Evolutionary conservation across 2,888 invertebrate species (phyloP), one percentile per base, ranked within the genome.

Genomic region (Lepidocyrtinus sp.): DNA sequence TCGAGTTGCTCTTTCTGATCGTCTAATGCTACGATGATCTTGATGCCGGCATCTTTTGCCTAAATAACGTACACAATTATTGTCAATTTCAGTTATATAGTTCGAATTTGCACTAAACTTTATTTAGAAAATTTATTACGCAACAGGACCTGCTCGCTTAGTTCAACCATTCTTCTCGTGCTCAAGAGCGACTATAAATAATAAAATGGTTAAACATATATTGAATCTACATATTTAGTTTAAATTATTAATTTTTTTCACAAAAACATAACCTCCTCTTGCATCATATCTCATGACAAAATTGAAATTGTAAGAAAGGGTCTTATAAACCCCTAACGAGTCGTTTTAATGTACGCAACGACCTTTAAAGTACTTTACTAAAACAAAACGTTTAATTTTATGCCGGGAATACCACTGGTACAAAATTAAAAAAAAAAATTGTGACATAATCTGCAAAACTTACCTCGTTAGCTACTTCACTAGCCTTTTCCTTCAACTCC

Each of bases 1-100:
- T 82, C 82, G 1, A 82, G 72, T 64, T 82, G 78, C 68, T 82
- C 82, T 36, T 82, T 82, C 64, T 82, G 82, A 67, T 82, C 78
- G 68, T 82, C 82, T 19, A 82, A 61, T 9, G 78, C 70, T 2
- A 82, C 82, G 36, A 82, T 82, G 46, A 82, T 78, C 36, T 82
- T 82, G 45, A 82, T 82, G 22, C 82, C 82, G 7, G 82, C 82
- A 21, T 82, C 82, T 27, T 82, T 82, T n/a, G 82, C 82, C 59
- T 77, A 25, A 21, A 69, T 27, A 69, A 69, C 9, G 21, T 46
- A 3, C 2, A 19, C n/a, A 19, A 46, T 5, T 9, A 9, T 19
- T 62, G 19, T 21, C n/a, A 19, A 22, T n/a, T n/a, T n/a, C n/a
- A n/a, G 7, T n/a, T 21, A 62, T 22, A 12, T 62, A 7, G 5